These are phyloP conservation scores for Todiramphus saurophagus DNA, from an alignment of 2,113 vertebrate species.

Conservation along the genomic window DNA sequence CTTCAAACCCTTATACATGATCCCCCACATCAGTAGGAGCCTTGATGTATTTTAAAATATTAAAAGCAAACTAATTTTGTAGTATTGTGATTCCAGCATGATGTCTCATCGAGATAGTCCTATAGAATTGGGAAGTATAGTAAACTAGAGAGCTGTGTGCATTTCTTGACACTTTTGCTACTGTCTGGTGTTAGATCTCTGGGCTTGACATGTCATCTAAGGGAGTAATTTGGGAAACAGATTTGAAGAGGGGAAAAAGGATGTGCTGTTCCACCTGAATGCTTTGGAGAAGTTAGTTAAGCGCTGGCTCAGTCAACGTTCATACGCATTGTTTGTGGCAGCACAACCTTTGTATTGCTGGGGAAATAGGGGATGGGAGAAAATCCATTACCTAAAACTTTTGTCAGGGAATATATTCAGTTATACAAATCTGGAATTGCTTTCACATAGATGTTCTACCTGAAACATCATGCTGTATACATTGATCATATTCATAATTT, in stretches of 20 bases:
- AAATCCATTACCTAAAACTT: background rate
- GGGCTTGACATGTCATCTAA: slow-evolving; percentile 23
- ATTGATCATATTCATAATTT: background rate
- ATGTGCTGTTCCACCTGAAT: slow-evolving; percentile 26
- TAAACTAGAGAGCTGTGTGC: slow-evolving; percentile 61
- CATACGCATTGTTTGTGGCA: background rate
- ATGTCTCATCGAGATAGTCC: slow-evolving; percentile 59
- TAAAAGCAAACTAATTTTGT: slow-evolving; percentile 61
- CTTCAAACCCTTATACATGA: slow-evolving; percentile 27
- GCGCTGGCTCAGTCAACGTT: background rate
- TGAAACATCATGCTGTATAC: slow-evolving; percentile 28
- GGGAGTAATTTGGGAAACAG: slow-evolving; percentile 3
- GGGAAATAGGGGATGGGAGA: background rate
- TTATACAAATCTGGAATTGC: background rate
- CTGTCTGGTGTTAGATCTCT: slow-evolving; percentile 50
- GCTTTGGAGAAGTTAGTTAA: background rate
- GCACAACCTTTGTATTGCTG: background rate
- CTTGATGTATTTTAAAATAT: slow-evolving; percentile 65
- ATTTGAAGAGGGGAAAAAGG: background rate
- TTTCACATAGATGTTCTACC: slow-evolving; percentile 15
- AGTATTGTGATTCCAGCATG: slow-evolving; percentile 65
- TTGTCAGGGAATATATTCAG: slow-evolving; percentile 45
- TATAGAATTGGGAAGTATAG: slow-evolving; percentile 57
- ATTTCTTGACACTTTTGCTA: slow-evolving; percentile 57
- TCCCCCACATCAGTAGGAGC: slow-evolving; percentile 54